Evolutionary conservation across 2,797 vertebrate species (phyloP).

Genomic region (Thunnus albacares): DNA sequence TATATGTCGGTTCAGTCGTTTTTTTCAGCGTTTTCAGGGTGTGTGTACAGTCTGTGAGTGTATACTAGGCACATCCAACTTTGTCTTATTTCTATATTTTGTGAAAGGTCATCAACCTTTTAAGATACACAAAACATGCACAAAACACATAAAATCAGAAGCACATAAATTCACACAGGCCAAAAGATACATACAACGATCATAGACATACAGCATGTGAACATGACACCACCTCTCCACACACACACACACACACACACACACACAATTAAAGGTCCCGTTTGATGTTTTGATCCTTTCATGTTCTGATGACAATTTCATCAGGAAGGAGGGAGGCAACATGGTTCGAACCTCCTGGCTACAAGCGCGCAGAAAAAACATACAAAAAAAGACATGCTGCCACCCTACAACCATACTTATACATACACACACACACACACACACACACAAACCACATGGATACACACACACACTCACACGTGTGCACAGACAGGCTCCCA

Average conservation of each 20-base stretch:
- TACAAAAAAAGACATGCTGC: constrained; percentile 41
- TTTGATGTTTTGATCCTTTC: constrained; percentile 82
- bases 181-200: constrained; percentile 33
- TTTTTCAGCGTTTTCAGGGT: not conserved
- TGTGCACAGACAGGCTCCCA: constrained; percentile 58
- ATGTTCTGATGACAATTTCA: constrained; percentile 80
- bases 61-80: not conserved
- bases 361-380: constrained; percentile 30
- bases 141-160: constrained; percentile 26
- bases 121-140: constrained; percentile 3
- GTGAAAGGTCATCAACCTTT: not conserved
- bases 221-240: constrained; percentile 33
- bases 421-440: constrained; percentile 34
- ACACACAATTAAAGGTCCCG: constrained; percentile 73
- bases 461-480: constrained; percentile 29
- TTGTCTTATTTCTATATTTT: not conserved
- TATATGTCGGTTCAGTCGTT: constrained; percentile 5
- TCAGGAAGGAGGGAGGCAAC: constrained; percentile 54
- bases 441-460: constrained; percentile 42
- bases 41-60: not conserved
- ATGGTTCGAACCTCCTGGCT: constrained; percentile 62
- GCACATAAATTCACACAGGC: constrained; percentile 29
- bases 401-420: constrained; percentile 35
- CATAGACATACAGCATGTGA: constrained; percentile 43
- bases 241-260: constrained; percentile 40